These are phyloP conservation scores for Calliphora vomitoria DNA, from an alignment of 2,888 invertebrate species.

Conservation along the genomic window DNA sequence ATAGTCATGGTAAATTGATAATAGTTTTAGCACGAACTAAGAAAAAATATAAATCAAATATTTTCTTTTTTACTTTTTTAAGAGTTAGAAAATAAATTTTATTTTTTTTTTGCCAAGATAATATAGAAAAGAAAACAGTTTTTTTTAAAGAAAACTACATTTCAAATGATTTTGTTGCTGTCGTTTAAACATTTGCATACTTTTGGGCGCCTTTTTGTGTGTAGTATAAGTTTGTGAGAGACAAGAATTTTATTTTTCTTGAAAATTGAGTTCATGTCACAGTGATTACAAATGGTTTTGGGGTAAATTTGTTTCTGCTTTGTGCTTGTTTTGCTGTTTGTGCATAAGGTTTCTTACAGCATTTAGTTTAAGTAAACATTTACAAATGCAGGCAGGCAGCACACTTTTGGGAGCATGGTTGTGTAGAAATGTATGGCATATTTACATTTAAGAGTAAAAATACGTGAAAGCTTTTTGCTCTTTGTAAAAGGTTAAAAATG, in stretches of 20 bases:
- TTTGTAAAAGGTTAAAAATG: conserved; percentile 8
- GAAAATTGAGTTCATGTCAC: conserved; percentile 54
- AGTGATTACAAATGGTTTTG: conserved; percentile 57
- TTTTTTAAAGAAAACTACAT: neutral
- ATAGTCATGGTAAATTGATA: conserved; percentile 53
- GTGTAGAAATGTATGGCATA: conserved; percentile 12
- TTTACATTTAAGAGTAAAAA: neutral
- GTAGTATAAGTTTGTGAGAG: too few species aligned
- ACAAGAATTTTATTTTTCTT: neutral
- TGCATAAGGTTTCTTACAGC: conserved; percentile 8
- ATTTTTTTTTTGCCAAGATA: neutral
- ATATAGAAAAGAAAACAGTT: neutral
- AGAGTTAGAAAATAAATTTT: conserved; percentile 25
- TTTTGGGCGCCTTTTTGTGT: conserved; percentile 52
- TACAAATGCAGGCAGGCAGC: conserved; percentile 21
- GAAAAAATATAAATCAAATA: conserved; percentile 14
- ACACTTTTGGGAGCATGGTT: conserved; percentile 41
- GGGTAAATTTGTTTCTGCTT: conserved; percentile 5
- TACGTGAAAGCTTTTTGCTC: conserved; percentile 12
- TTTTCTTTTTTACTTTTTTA: conserved; percentile 25
- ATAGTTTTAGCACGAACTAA: conserved; percentile 41
- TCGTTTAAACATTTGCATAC: conserved; percentile 59
- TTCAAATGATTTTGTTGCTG: neutral
- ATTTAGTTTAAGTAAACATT: conserved; percentile 54
- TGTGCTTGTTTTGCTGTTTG: neutral